Percentiles rank a stretch among this genome's conserved stretches.
These are phyloP conservation scores for Hemiscyllium ocellatum DNA, from an alignment of 2,113 vertebrate species.

Conservation along the genomic window DNA sequence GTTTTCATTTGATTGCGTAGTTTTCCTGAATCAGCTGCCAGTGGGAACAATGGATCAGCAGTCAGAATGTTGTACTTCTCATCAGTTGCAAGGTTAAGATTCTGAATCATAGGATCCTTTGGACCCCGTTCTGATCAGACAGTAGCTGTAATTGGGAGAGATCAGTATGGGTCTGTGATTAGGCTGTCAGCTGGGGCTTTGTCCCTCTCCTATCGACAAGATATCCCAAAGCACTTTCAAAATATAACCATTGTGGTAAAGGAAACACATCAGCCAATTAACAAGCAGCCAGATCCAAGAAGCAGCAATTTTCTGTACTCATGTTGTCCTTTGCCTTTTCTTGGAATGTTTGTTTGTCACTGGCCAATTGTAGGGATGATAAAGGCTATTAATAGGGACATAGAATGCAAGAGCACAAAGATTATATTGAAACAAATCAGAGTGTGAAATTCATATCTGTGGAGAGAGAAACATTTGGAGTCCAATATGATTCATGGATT, in stretches of 20 bases:
- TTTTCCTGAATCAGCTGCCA: background rate
- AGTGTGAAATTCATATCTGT: no score
- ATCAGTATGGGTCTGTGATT: background rate
- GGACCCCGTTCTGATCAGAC: background rate
- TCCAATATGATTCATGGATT: no score
- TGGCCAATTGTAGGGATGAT: no score
- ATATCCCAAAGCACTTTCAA: background rate
- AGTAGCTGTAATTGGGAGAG: background rate
- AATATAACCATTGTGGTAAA: background rate
- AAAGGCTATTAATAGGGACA: no score
- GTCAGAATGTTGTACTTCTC: background rate
- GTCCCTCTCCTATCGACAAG: background rate
- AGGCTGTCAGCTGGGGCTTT: background rate
- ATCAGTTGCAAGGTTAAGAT: background rate
- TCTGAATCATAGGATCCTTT: background rate
- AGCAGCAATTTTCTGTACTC: background rate
- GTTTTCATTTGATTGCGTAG: background rate
- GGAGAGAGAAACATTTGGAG: no score
- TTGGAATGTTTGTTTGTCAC: background rate
- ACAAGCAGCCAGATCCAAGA: background rate
- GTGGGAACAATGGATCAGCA: background rate
- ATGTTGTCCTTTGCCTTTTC: no score
- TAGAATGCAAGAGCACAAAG: no score
- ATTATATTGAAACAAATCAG: no score
- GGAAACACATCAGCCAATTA: background rate